Evolutionary conservation across 2,797 vertebrate genomes (phyloP).

Genomic region (Crotalus adamanteus): DNA sequence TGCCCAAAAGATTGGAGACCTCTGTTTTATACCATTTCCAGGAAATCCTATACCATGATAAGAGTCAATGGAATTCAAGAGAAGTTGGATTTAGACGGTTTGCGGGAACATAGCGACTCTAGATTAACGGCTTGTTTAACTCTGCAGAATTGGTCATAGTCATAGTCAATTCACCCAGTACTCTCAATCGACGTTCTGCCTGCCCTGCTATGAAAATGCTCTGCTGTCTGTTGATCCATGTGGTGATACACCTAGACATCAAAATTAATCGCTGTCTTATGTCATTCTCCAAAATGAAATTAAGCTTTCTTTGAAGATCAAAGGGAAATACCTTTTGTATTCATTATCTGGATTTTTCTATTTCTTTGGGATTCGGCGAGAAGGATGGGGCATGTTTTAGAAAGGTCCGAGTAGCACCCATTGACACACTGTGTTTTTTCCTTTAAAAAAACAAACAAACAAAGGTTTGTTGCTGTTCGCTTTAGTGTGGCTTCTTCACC

Average conservation of each 20-base stretch:
- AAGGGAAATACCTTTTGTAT: constrained; percentile 87
- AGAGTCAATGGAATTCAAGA: not conserved
- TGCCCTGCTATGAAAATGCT: not conserved
- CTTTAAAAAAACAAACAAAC: not conserved
- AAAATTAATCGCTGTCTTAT: fast-evolving
- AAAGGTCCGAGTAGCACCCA: constrained; percentile 91
- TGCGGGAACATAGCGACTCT: not conserved
- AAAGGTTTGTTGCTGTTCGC: constrained; percentile 30
- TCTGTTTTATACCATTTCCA: not conserved
- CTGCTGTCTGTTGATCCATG: not conserved
- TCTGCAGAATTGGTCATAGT: not conserved
- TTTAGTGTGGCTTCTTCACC: constrained; percentile 87
- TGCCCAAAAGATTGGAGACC: too few relatives aligned
- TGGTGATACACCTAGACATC: not conserved
- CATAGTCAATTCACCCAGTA: not conserved
- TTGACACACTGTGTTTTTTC: constrained; percentile 83
- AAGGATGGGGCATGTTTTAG: constrained; percentile 79
- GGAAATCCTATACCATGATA: not conserved
- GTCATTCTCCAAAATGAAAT: constrained; percentile 27
- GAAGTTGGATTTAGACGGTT: too few relatives aligned
- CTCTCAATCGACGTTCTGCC: too few relatives aligned
- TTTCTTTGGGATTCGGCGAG: constrained; percentile 85
- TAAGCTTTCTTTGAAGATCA: constrained; percentile 84
- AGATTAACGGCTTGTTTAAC: not conserved
- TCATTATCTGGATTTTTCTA: constrained; percentile 91